Percentiles rank a stretch among this genome's conserved stretches.
phyloP scores from a whole-genome alignment of 2,113 vertebrate genomes.

The Chaenogobius annularis region DNA sequence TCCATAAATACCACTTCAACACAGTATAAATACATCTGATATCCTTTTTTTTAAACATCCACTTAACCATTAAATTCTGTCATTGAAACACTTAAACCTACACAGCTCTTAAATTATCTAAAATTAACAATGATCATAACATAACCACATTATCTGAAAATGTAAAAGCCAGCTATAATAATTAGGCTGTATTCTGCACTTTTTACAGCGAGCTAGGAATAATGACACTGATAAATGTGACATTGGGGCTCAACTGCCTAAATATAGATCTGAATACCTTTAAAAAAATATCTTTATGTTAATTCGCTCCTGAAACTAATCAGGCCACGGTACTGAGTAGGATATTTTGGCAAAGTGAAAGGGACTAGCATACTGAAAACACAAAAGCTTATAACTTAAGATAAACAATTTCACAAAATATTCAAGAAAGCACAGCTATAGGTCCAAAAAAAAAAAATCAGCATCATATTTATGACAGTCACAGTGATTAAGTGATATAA shows the following conservation, averaged over 20 bases:
- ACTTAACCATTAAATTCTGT: constrained; percentile 57
- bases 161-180: constrained; percentile 67
- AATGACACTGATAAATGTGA: background rate
- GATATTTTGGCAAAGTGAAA: constrained; percentile 26
- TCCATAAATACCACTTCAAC: constrained; percentile 75
- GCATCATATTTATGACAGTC: constrained; percentile 59
- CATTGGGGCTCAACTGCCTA: background rate
- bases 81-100: constrained; percentile 51
- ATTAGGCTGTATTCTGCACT: constrained; percentile 37
- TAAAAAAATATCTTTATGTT: background rate
- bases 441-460: constrained; percentile 54
- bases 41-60: constrained; percentile 68
- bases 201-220: constrained; percentile 33
- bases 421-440: constrained; percentile 59
- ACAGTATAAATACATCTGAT: constrained; percentile 76
- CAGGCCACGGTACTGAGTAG: background rate
- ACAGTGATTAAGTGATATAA: constrained; percentile 59
- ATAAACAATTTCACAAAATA: constrained; percentile 52
- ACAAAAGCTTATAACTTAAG: constrained; percentile 46
- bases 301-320: background rate
- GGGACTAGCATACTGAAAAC: constrained; percentile 24
- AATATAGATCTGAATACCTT: background rate
- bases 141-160: constrained; percentile 46
- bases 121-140: constrained; percentile 56
- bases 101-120: constrained; percentile 37